Conservation (phyloP, 2,797 vertebrate genomes). For the Poecile montanus region DNA sequence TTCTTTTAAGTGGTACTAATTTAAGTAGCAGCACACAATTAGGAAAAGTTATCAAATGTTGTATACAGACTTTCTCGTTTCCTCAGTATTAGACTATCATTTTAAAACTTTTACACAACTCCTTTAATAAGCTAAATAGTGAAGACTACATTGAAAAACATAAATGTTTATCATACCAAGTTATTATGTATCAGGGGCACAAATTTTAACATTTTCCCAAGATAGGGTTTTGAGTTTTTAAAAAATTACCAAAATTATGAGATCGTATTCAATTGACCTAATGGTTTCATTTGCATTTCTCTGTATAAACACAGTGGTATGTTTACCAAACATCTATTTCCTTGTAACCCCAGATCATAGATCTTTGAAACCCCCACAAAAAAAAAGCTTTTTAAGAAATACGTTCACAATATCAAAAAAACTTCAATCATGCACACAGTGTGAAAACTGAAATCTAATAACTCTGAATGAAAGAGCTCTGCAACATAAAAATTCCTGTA, state of each 20-base stretch:
- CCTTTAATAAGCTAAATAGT: neutral
- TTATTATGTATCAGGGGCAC: conserved; percentile 7
- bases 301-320: conserved; percentile 69
- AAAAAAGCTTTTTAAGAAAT: neutral
- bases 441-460: conserved; percentile 43
- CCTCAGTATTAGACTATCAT: neutral
- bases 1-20: neutral
- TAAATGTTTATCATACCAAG: conserved; percentile 8
- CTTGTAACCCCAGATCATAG: conserved; percentile 46
- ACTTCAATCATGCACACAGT: conserved; percentile 21
- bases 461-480: conserved; percentile 22
- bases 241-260: neutral
- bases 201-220: conserved; percentile 62
- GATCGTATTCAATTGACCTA: conserved; percentile 59
- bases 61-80: conserved; percentile 10
- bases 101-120: neutral
- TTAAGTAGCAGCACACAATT: neutral
- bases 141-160: conserved; percentile 24
- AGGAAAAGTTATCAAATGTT: conserved; percentile 3
- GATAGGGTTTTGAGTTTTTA: neutral
- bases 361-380: neutral
- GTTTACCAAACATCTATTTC: conserved; percentile 68
- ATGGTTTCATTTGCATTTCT: conserved; percentile 69
- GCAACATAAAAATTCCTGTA: conserved; percentile 8
- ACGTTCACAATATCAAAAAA: conserved; percentile 52